Evolutionary conservation across 2,113 vertebrate genomes (phyloP).

Genomic region (Alligator mississippiensis): DNA sequence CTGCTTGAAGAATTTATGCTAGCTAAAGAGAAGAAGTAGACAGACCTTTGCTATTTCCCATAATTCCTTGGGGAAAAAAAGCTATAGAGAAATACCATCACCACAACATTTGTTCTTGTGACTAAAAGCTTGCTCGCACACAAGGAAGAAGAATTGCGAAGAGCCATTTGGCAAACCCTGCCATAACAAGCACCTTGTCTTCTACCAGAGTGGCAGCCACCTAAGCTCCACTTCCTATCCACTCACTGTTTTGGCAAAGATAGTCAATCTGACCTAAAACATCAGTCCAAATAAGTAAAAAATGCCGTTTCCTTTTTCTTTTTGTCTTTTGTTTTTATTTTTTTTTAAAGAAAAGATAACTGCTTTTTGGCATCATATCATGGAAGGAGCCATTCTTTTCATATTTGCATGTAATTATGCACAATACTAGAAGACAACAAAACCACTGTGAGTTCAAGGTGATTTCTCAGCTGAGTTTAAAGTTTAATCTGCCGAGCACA

Average conservation of each 20-base stretch:
- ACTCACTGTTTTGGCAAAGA: neutral
- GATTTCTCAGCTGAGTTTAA: constrained; percentile 59
- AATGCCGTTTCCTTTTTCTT: too few species aligned
- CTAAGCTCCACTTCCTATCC: neutral
- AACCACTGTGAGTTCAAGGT: constrained; percentile 15
- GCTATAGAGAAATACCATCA: too few species aligned
- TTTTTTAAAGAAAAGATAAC: neutral
- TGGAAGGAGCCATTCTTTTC: neutral
- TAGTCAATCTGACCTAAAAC: neutral
- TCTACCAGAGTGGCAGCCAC: neutral
- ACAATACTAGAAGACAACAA: constrained; percentile 47
- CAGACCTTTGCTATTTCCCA: neutral
- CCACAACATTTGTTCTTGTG: neutral
- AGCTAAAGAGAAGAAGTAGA: too few species aligned
- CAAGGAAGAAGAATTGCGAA: neutral
- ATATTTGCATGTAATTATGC: constrained; percentile 68
- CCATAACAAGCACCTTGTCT: neutral
- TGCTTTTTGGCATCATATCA: neutral
- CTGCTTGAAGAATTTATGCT: neutral
- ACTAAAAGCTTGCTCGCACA: neutral
- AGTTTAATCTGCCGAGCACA: constrained; percentile 63
- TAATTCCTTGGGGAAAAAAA: too few species aligned
- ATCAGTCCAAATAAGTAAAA: neutral
- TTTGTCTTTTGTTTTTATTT: too few species aligned
- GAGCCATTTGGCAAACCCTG: neutral